Base-by-base conservation (phyloP, 2,113 vertebrate species). In the Dissostichus mawsoni region DNA sequence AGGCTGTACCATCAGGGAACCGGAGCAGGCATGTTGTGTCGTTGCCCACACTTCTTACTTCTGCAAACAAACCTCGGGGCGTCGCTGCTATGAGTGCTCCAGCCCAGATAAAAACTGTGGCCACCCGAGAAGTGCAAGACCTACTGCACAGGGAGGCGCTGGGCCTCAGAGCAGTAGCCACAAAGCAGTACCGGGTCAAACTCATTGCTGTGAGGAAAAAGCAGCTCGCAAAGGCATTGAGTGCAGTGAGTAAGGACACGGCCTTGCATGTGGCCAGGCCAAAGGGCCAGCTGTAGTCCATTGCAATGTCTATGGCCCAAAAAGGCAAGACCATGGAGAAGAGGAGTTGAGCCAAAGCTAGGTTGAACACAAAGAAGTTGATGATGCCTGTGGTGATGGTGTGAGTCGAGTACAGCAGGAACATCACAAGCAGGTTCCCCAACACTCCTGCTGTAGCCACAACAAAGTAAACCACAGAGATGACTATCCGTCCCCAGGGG, bases 251-350 rank as follows among this genome's bases (percentile, higher is more conserved):
- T 2, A 94, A 80, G 7, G 93, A 91, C 51, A 95, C 91, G 0
- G 93, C 88, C 74, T 96, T 95, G 81, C 95, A 95, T 55, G 90
- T 90, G 65, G 58, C 66, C 55, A 74, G 11, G 29, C 92, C 90
- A 23, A 96, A 96, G 6, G 94, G 95, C 95, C 95, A 96, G 76
- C 89, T 94, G 92, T 94, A 95, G 89, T 95, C 95, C 92, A 95
- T 64, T 0, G 92, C 92, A 2, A 87, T 88, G 57, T 96, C 94
- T 52, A 90, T 68, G 0, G 94, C 94, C 95, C 95, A 95, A 41
- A 96, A 95, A 0, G 94, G 94, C 70, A 96, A 79, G 0, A 92
- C 93, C 55, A 95, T 51, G 8, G 94, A 95, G 69, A 95, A 94
- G 17, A 95, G 89, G 25, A 95, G 69, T 55, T 95, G 91, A 4